Percentiles rank a stretch among this genome's conserved stretches.
Conservation (phyloP, 2,888 invertebrate genomes). For the Drosophila macrospina region DNA sequence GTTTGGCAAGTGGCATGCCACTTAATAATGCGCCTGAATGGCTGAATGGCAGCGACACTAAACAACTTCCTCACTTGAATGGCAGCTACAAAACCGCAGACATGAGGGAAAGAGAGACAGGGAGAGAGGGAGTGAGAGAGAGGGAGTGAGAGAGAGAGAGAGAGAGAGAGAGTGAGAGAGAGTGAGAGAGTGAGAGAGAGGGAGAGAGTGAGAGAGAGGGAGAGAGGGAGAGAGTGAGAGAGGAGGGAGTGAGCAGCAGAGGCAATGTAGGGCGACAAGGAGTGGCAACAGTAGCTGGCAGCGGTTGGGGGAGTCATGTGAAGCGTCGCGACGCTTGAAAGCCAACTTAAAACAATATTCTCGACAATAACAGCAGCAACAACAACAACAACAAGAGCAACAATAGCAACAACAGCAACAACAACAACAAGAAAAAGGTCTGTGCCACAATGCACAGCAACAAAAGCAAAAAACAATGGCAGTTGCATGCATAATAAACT, state of each 20-base stretch:
- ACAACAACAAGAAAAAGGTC: conserved; percentile 29
- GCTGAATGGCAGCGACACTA: conserved; percentile 55
- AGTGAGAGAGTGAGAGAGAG: background rate
- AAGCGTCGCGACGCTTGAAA: conserved; percentile 55
- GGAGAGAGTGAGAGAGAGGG: background rate
- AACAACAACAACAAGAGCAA: conserved; percentile 14
- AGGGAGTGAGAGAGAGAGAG: too few relatives aligned
- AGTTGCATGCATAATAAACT: conserved; percentile 70
- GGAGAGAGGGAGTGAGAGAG: too few relatives aligned
- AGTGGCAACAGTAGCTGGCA: background rate
- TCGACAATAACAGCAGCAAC: conserved; percentile 13
- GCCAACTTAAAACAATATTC: conserved; percentile 68
- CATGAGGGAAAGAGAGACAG: conserved; percentile 11
- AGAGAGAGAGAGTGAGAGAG: background rate
- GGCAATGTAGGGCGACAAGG: background rate
- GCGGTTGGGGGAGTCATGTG: conserved; percentile 25
- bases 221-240: background rate
- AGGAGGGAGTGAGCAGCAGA: background rate
- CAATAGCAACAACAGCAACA: conserved; percentile 4
- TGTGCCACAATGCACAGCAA: conserved; percentile 49
- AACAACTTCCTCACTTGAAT: conserved; percentile 72
- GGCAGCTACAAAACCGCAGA: conserved; percentile 59
- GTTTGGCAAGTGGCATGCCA: conserved; percentile 41
- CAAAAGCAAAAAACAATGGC: conserved; percentile 52
- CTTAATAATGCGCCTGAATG: conserved; percentile 63